These are phyloP conservation scores for Pachycephus smyrnensis DNA, from an alignment of 2,888 invertebrate species.

Conservation along the genomic window DNA sequence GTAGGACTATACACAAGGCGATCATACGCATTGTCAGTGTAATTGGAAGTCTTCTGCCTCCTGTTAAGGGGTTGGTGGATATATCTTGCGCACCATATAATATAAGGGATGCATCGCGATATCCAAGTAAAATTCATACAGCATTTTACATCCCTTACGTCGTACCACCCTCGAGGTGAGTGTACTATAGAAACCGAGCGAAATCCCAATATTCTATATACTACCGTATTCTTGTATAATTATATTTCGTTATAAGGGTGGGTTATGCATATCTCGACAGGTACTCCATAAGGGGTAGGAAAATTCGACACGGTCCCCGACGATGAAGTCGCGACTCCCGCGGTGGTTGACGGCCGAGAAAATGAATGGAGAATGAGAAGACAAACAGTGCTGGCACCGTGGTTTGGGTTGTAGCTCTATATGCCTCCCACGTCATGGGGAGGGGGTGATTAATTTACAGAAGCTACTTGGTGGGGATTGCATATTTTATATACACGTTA, in stretches of 20 bases:
- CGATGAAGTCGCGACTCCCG: not conserved
- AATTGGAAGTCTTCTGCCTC: not conserved
- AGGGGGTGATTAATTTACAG: slow-evolving; percentile 49
- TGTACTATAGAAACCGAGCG: not conserved
- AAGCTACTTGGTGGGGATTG: slow-evolving; percentile 29
- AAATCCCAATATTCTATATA: not conserved
- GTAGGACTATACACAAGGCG: not conserved
- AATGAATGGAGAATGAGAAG: slow-evolving; percentile 32
- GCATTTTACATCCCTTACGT: not conserved
- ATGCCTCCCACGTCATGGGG: not conserved
- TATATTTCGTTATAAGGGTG: not conserved
- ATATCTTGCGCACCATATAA: not conserved
- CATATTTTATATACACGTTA: slow-evolving; percentile 51
- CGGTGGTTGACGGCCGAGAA: slow-evolving; percentile 8
- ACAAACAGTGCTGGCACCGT: slow-evolving; percentile 31
- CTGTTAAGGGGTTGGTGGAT: not conserved
- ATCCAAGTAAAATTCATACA: not conserved
- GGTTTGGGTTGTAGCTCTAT: not conserved
- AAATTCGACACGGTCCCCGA: not conserved
- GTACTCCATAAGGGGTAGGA: not conserved
- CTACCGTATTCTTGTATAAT: not conserved
- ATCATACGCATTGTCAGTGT: not conserved
- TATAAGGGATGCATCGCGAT: not conserved
- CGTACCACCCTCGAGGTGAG: not conserved
- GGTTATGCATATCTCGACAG: not conserved